Base-by-base conservation (phyloP, 2,113 vertebrate genomes). In the Colossoma macropomum region DNA sequence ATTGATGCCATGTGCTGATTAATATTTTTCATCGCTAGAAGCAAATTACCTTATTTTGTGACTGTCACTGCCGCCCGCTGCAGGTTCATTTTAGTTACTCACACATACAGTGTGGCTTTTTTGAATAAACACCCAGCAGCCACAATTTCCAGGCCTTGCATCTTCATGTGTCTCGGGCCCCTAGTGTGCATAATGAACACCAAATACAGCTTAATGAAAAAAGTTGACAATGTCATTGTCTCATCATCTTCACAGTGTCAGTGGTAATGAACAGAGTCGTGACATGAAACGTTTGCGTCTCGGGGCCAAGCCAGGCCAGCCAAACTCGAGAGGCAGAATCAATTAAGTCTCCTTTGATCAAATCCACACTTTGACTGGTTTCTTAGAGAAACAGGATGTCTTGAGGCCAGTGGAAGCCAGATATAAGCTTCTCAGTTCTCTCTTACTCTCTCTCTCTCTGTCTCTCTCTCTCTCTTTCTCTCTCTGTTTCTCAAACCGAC, bases 241-340 rank as follows among this genome's bases (percentile, higher is more conserved):
- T 41, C 25, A 66, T 25, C 17, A 28, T 74, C 15, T 73, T 63
- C 45, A 50, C 52, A 79, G 38, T 54, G 32, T 85, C 10, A 6
- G 4, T 76, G 63, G 25, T 56, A 30, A 65, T 38, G 21, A 63
- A 4, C 34, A 38, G 66, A 66, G 30, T 32, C 16, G 23, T 62
- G 59, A 17, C 21, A n/a, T 7, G 27, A 68, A 23, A 69, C 19
- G 34, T 23, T 12, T 69, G 66, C 38, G 1, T 19, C 66, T 68
- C 30, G 19, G 32, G 65, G 65, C 62, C 71, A 50, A 7, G 52
- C 25, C 30, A 32, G 32, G 34, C 52, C 48, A 56, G 34, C 10
- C 34, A 83, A 11, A 27, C 74, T 77, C 3, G 3, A 70, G 30
- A 80, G 21, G 45, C 1, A 25, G 41, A 70, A 77, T 60, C 63